Evolutionary conservation across 23 tunicate species (phyloP).

Genomic region (Halocynthia aurantium): DNA sequence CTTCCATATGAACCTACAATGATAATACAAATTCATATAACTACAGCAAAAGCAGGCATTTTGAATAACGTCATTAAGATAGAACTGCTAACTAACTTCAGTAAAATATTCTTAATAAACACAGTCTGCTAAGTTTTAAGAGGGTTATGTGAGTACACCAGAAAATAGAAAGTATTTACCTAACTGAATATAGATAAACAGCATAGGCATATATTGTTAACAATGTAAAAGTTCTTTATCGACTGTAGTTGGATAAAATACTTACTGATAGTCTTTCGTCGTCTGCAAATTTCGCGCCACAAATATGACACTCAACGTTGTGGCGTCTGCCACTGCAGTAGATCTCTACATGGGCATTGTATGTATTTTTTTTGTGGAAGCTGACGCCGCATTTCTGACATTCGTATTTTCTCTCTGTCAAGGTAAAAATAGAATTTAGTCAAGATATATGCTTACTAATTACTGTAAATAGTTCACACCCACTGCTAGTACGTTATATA

Average conservation of each 20-base stretch:
- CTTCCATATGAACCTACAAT: slow-evolving; percentile 1
- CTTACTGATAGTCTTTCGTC: neutral
- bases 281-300: slow-evolving; percentile 8
- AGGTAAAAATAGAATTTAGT: neutral
- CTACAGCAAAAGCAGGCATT: neutral
- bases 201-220: neutral
- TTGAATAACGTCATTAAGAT: neutral
- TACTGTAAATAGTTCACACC: no score
- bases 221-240: neutral
- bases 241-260: neutral
- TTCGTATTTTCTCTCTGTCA: slow-evolving; percentile 9
- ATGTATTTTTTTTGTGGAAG: neutral
- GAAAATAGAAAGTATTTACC: no score
- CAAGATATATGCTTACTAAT: no score
- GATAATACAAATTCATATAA: no score
- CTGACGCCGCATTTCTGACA: slow-evolving; percentile 1
- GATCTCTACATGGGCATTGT: neutral
- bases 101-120: no score
- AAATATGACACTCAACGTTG: neutral
- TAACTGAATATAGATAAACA: no score
- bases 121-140: no score
- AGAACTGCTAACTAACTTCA: no score
- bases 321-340: slow-evolving; percentile 1
- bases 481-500: no score
- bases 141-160: no score